These are phyloP conservation scores for Nothocercus nigrocapillus DNA, from an alignment of 2,113 vertebrate species.

Conservation along the genomic window DNA sequence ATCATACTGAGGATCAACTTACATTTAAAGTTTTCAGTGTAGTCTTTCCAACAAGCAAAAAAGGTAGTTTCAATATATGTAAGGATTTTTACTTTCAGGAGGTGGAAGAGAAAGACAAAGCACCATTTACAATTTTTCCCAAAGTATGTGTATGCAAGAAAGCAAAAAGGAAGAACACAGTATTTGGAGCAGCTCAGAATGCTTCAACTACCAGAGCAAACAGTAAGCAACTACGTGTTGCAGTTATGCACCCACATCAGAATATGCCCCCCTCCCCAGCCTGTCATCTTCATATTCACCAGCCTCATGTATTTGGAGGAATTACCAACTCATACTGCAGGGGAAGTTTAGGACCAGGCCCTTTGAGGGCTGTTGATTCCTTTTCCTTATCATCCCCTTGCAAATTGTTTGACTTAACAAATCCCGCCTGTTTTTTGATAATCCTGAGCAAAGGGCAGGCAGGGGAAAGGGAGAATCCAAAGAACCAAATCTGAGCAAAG, in stretches of 20 bases:
- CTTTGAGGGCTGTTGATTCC: background rate
- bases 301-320: background rate
- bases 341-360: background rate
- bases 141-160: background rate
- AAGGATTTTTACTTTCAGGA: background rate
- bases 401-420: background rate
- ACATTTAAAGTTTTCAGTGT: too few species aligned
- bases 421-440: background rate
- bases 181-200: too few species aligned
- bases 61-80: background rate
- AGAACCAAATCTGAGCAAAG: background rate
- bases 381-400: background rate
- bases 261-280: background rate
- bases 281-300: background rate
- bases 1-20: too few species aligned
- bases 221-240: background rate
- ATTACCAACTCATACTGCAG: background rate
- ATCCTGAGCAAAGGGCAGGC: background rate
- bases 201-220: background rate
- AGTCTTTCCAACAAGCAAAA: background rate
- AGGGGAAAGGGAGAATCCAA: background rate
- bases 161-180: background rate
- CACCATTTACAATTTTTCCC: background rate
- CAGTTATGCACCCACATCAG: background rate
- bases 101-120: too few species aligned